These are phyloP conservation scores for Leptobrachium leishanense DNA, from an alignment of 2,113 vertebrate species.

Conservation along the genomic window DNA sequence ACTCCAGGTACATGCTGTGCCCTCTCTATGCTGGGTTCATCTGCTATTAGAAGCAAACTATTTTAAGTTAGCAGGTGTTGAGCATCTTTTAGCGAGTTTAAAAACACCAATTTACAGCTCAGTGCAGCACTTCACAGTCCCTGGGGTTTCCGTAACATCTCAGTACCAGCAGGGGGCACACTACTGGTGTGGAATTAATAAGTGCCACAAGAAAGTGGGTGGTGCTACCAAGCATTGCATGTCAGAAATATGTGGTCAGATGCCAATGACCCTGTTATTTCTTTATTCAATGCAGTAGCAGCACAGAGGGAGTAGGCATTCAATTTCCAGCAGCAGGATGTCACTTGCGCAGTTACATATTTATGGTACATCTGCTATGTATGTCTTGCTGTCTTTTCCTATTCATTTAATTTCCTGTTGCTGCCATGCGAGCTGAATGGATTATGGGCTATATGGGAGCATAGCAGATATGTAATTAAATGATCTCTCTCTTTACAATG, in stretches of 20 bases:
- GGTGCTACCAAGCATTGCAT: background rate
- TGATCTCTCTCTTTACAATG: too few species aligned
- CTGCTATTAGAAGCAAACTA: conserved; percentile 46
- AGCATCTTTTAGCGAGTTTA: conserved; percentile 45
- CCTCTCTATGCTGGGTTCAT: conserved; percentile 40
- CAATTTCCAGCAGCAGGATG: background rate
- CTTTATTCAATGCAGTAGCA: background rate
- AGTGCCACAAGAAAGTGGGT: conserved; percentile 13
- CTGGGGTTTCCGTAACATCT: conserved; percentile 25
- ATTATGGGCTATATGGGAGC: too few species aligned
- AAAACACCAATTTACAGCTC: conserved; percentile 46
- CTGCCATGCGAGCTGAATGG: too few species aligned
- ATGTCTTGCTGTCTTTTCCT: too few species aligned
- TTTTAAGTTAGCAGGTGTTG: conserved; percentile 49
- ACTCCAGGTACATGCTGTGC: conserved; percentile 42
- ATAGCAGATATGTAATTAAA: too few species aligned
- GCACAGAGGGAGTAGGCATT: background rate
- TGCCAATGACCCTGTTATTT: background rate
- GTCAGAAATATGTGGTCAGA: background rate
- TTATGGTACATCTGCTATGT: too few species aligned
- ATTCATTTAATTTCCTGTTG: too few species aligned
- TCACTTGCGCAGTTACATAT: background rate
- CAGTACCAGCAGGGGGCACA: conserved; percentile 27
- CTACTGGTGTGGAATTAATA: conserved; percentile 24
- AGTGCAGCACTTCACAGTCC: conserved; percentile 23